These are phyloP conservation scores for Sarcophaga variegata DNA, from an alignment of 2,888 invertebrate species.

Conservation along the genomic window DNA sequence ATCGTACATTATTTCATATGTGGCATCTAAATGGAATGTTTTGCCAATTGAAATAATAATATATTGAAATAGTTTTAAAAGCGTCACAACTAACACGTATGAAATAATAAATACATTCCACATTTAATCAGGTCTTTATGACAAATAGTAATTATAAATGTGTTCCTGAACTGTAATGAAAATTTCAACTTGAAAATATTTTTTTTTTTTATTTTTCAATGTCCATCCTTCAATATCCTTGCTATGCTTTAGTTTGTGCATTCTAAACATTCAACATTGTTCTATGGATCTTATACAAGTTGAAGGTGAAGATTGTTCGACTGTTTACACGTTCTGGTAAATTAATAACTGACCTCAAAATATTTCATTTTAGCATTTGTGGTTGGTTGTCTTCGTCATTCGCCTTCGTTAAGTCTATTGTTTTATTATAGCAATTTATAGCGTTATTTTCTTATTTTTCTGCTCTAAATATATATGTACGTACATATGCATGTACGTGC, in stretches of 20 bases:
- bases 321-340: not conserved
- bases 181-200: too few relatives aligned
- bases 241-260: not conserved
- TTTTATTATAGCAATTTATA: constrained; percentile 12
- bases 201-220: too few relatives aligned
- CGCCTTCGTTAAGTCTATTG: not conserved
- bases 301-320: constrained; percentile 15
- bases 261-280: constrained; percentile 1
- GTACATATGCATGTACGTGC: not conserved
- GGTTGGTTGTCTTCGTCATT: not conserved
- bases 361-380: not conserved
- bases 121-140: too few relatives aligned
- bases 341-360: not conserved
- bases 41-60: too few relatives aligned
- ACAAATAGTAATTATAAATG: too few relatives aligned
- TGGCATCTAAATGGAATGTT: too few relatives aligned
- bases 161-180: too few relatives aligned
- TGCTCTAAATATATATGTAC: not conserved
- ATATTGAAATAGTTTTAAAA: too few relatives aligned
- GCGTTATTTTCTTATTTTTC: constrained; percentile 6
- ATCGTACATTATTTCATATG: too few relatives aligned
- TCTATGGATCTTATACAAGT: constrained; percentile 13
- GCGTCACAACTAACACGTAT: too few relatives aligned
- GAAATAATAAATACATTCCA: too few relatives aligned
- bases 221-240: too few relatives aligned